Percentiles rank a stretch among this genome's conserved stretches.
Evolutionary conservation across 2,797 vertebrate genomes (phyloP).

Genomic region (Characodon lateralis): DNA sequence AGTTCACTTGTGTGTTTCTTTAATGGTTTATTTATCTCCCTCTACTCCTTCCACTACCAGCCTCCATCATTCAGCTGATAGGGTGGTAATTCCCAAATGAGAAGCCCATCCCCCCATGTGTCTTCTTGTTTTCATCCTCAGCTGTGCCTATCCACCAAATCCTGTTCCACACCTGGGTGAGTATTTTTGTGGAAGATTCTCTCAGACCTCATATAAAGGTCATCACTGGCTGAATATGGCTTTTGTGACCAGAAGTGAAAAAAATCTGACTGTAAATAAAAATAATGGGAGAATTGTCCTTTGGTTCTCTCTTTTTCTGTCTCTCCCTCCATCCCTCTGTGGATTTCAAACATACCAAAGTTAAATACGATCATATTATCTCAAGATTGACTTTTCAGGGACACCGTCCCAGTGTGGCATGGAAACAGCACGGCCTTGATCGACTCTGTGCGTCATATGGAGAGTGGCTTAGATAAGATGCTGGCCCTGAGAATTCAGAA

Average conservation of each 20-base stretch:
- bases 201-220: conserved; percentile 31
- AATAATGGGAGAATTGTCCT: conserved; percentile 29
- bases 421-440: conserved; percentile 56
- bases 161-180: conserved; percentile 36
- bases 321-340: neutral
- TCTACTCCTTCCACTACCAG: conserved; percentile 49
- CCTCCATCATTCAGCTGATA: conserved; percentile 65
- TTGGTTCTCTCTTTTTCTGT: conserved; percentile 11
- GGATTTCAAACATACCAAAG: conserved; percentile 31
- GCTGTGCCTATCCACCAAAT: conserved; percentile 15
- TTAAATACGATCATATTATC: conserved; percentile 20
- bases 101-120: conserved; percentile 51
- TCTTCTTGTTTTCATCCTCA: conserved; percentile 20
- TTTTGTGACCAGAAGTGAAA: conserved; percentile 33
- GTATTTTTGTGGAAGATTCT: conserved; percentile 25
- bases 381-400: conserved; percentile 16
- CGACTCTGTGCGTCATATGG: conserved; percentile 54
- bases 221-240: conserved; percentile 27
- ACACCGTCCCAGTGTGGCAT: conserved; percentile 32
- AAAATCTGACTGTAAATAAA: conserved; percentile 30
- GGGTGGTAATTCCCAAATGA: conserved; percentile 74
- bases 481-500: conserved; percentile 50
- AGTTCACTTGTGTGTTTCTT: conserved; percentile 42
- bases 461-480: conserved; percentile 59
- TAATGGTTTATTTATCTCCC: conserved; percentile 77